phyloP scores from a whole-genome alignment of 2,797 vertebrate species.

The Lateolabrax maculatus region DNA sequence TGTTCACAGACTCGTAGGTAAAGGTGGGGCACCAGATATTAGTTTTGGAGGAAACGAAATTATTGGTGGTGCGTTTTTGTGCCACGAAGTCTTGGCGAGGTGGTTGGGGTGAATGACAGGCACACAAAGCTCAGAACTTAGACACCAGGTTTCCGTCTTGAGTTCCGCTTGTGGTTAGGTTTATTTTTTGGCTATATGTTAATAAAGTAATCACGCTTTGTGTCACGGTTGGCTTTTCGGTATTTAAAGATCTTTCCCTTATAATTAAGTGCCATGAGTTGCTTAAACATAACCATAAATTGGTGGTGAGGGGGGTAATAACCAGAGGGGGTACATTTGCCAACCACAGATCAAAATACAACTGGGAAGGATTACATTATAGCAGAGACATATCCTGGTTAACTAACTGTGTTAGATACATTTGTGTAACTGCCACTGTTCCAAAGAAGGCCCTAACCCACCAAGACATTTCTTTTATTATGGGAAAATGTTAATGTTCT shows the following conservation, averaged over 20 bases:
- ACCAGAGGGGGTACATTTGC: too few relatives aligned
- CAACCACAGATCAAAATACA: not conserved
- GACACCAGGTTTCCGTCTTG: not conserved
- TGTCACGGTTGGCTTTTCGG: not conserved
- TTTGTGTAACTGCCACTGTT: not conserved
- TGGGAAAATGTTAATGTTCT: not conserved
- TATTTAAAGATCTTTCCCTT: not conserved
- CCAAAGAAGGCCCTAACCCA: not conserved
- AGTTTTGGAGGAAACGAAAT: too few relatives aligned
- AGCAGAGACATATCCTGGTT: too few relatives aligned
- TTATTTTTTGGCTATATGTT: not conserved
- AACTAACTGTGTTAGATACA: too few relatives aligned
- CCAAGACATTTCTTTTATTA: not conserved
- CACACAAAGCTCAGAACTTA: not conserved
- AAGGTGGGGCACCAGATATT: too few relatives aligned
- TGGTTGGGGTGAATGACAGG: too few relatives aligned
- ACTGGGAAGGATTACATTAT: not conserved
- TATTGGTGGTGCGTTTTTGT: too few relatives aligned
- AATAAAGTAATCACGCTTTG: not conserved
- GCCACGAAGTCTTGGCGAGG: too few relatives aligned
- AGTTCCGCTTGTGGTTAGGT: not conserved
- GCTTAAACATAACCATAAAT: not conserved
- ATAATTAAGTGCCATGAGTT: not conserved
- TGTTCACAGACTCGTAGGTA: too few relatives aligned
- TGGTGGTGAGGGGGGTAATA: too few relatives aligned